A percentile compares a stretch with the other conserved stretches of the same genome.
Evolutionary conservation across 1,140 invertebrate species (phyloP).

Genomic region (Chironomus striatipennis): DNA sequence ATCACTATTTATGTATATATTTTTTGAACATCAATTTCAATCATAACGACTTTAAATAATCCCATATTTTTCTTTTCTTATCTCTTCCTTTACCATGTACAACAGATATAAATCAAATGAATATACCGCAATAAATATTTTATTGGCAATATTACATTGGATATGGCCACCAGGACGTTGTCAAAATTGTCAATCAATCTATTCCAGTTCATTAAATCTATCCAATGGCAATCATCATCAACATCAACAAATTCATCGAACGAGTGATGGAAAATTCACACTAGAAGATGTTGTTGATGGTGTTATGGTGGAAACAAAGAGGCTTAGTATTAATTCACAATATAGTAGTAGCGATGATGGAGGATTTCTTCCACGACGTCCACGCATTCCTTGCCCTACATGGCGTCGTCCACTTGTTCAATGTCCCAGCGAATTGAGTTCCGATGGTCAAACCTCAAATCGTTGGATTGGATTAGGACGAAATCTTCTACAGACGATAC

Average conservation of each 20-base stretch:
- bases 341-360: constrained; percentile 72
- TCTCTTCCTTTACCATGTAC: constrained; percentile 33
- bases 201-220: constrained; percentile 34
- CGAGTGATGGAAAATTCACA: constrained; percentile 64
- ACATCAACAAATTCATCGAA: constrained; percentile 51
- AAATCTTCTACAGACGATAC: constrained; percentile 31
- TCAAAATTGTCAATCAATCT: constrained; percentile 42
- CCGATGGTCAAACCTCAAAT: constrained; percentile 29
- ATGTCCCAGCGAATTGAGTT: constrained; percentile 56
- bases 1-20: no score
- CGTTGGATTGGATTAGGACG: constrained; percentile 35
- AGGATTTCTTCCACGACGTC: constrained; percentile 56
- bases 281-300: constrained; percentile 35
- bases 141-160: constrained; percentile 52
- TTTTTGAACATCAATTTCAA: no score
- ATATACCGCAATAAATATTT: constrained; percentile 82
- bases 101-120: constrained; percentile 82
- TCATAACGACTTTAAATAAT: no score
- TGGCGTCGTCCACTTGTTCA: constrained; percentile 57
- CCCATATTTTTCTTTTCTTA: constrained; percentile 8
- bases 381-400: constrained; percentile 45
- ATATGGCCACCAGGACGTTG: constrained; percentile 59
- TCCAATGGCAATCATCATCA: constrained; percentile 27
- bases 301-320: constrained; percentile 41
- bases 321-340: constrained; percentile 53